These are phyloP conservation scores for Dicyrtomina minuta DNA, from an alignment of 2,888 invertebrate species.

Conservation along the genomic window DNA sequence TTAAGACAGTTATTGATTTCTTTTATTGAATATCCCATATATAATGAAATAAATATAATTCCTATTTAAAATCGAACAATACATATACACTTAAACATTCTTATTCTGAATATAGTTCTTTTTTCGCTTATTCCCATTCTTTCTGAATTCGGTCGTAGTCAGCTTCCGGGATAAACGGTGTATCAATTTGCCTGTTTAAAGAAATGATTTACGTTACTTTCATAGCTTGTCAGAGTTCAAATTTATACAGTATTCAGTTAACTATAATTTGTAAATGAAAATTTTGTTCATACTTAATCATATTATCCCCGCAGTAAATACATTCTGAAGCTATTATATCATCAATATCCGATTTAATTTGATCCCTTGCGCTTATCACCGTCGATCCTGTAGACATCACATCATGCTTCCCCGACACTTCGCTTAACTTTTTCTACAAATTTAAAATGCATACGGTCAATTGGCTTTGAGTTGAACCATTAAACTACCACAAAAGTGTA, in stretches of 20 bases:
- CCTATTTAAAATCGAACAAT: too few relatives aligned
- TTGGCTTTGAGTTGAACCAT: too few relatives aligned
- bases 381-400: constrained; percentile 59
- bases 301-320: constrained; percentile 86
- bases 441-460: background rate
- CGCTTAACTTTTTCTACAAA: constrained; percentile 46
- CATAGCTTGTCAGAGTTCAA: background rate
- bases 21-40: too few relatives aligned
- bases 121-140: constrained; percentile 80
- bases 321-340: constrained; percentile 89
- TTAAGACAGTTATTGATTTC: too few relatives aligned
- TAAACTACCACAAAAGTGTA: too few relatives aligned
- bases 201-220: too few relatives aligned
- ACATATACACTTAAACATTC: too few relatives aligned
- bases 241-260: background rate
- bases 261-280: background rate
- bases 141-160: constrained; percentile 79
- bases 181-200: constrained; percentile 71
- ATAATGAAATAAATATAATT: too few relatives aligned
- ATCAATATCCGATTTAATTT: constrained; percentile 78
- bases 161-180: constrained; percentile 80
- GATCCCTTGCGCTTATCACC: constrained; percentile 64
- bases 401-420: constrained; percentile 46
- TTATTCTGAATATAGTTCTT: background rate
- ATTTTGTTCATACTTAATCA: constrained; percentile 78